Evolutionary conservation across 1,140 invertebrate genomes (phyloP), one percentile per base, ranked within the genome.

Genomic region (Megathymus violae): DNA sequence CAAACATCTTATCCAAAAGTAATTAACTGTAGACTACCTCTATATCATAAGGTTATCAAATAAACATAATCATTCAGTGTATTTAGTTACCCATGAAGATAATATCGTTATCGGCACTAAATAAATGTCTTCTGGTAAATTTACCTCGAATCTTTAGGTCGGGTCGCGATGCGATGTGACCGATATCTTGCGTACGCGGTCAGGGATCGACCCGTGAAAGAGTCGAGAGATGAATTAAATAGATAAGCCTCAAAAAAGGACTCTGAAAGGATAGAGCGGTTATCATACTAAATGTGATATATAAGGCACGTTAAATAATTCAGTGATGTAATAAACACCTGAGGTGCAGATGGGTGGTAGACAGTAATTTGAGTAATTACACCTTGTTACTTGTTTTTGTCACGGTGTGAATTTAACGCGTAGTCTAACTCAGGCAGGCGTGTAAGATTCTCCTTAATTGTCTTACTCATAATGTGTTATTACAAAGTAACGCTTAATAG

Each of bases 41-140:
- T 72, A 67, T 65, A 75, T 78, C 72, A 75, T 51, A 71, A 50
- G 59, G 43, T 73, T 56, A 56, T 69, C 64, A 74, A 67, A 62
- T 56, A 60, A 38, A 75, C 27, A 31, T 73, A 69, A 77, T 76
- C 64, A 67, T 65, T 66, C 64, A 67, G 64, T 60, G 62, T 67
- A 71, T 64, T 62, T 65, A 75, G 71, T 71, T 61, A 68, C 78
- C 78, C 80, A 78, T 76, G 71, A 72, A 84, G 82, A 84, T 86
- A 75, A 84, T 80, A 87, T 82, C 81, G 64, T 65, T 77, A 85
- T 81, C 84, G 65, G 76, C 82, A 85, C 83, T 89, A 86, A 86
- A 88, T 89, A 88, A 88, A 88, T 85, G 79, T 88, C 80, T 88
- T 89, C 84, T 85, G 82, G 73, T 89, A 89, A 91, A 91, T 90